These are phyloP conservation scores for Rhorus exstirpatorius DNA, from an alignment of 2,888 invertebrate species.

Conservation along the genomic window DNA sequence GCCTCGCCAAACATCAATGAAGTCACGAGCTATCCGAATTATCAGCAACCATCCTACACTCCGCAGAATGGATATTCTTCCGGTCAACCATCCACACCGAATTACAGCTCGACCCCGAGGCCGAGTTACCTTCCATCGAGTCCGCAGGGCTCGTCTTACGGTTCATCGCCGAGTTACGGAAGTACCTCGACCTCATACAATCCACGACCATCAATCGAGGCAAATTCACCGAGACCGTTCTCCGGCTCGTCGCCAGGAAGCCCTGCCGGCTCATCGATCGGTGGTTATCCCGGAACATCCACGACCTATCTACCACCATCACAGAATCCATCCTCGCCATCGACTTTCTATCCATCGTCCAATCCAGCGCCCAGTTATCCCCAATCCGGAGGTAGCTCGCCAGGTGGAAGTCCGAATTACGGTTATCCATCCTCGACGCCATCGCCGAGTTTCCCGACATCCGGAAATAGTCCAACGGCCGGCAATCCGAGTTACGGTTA, in stretches of 20 bases:
- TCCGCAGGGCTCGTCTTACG: slow-evolving; percentile 71
- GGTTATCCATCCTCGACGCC: slow-evolving; percentile 68
- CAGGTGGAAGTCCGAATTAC: slow-evolving; percentile 39
- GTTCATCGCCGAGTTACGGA: slow-evolving; percentile 68
- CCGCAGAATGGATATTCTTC: slow-evolving; percentile 77
- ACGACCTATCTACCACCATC: slow-evolving; percentile 72
- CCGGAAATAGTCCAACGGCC: slow-evolving; percentile 47
- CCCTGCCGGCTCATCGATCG: slow-evolving; percentile 76
- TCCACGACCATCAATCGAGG: slow-evolving; percentile 71
- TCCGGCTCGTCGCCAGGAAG: slow-evolving; percentile 80
- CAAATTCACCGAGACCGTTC: slow-evolving; percentile 73
- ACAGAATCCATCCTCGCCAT: slow-evolving; percentile 64
- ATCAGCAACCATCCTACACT: slow-evolving; percentile 80
- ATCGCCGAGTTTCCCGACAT: slow-evolving; percentile 58
- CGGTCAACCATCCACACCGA: slow-evolving; percentile 74
- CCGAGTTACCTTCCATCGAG: slow-evolving; percentile 78
- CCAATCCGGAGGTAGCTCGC: slow-evolving; percentile 45
- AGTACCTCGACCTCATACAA: slow-evolving; percentile 75
- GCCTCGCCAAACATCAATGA: slow-evolving; percentile 80
- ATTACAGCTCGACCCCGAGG: slow-evolving; percentile 73
- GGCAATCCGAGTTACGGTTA: slow-evolving; percentile 40
- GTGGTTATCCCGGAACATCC: slow-evolving; percentile 69
- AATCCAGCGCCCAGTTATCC: slow-evolving; percentile 22
- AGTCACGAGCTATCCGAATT: slow-evolving; percentile 76
- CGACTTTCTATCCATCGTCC: slow-evolving; percentile 35